phyloP scores from a whole-genome alignment of 2,113 vertebrate species.

The Notiomystis cincta region DNA sequence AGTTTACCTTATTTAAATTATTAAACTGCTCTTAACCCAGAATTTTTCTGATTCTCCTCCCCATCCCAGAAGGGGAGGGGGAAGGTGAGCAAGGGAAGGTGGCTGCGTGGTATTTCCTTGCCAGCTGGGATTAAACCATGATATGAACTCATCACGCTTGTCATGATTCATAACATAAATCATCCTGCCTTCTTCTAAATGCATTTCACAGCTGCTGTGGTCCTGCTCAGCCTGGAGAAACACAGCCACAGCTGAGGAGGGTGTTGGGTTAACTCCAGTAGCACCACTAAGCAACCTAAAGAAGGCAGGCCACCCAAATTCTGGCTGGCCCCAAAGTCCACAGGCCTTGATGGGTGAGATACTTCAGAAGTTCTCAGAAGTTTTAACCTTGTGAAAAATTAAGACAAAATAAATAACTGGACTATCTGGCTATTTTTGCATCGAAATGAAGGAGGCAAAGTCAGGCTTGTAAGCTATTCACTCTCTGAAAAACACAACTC shows the following conservation, averaged over 20 bases:
- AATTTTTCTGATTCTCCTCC: not conserved
- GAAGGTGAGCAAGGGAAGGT: not conserved
- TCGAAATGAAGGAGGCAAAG: not conserved
- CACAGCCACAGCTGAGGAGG: not conserved
- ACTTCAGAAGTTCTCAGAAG: not conserved
- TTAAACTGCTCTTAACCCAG: not conserved
- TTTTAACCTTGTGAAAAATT: not conserved
- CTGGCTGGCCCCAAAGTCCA: not conserved
- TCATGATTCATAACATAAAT: slow-evolving; percentile 42
- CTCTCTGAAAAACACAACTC: not conserved
- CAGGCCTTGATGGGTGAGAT: not conserved
- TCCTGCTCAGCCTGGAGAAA: not conserved
- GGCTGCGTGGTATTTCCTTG: not conserved
- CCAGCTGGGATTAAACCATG: not conserved
- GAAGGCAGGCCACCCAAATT: not conserved
- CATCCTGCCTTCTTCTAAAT: slow-evolving; percentile 10
- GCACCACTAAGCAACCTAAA: not conserved
- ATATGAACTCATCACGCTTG: slow-evolving; percentile 15
- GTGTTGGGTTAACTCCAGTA: not conserved
- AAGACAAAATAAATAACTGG: not conserved
- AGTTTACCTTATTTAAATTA: not conserved
- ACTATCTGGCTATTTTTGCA: not conserved
- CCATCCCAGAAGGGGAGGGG: not conserved
- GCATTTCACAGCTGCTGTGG: not conserved
- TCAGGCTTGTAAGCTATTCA: not conserved